Base-by-base conservation (phyloP, 1,140 invertebrate species). In the Protaetia brevitarsis region DNA sequence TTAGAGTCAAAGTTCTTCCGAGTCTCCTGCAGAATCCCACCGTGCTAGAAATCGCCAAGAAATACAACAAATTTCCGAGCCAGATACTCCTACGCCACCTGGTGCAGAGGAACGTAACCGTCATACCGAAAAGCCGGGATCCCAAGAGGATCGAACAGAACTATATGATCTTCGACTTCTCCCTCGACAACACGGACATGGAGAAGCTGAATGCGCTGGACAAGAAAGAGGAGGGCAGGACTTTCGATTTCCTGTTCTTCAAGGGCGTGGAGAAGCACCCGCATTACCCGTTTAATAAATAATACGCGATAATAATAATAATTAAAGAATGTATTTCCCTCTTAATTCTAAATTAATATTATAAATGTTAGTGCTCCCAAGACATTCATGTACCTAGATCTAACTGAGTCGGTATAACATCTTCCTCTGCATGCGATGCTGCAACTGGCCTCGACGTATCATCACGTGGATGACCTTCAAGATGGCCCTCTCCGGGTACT, bases 351-450 rank as follows among this genome's bases (percentile, higher is more conserved):
- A 37, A 3, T 13, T 16, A 37, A 8, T 13, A 37, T 37, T 13
- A 37, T 3, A 11, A 37, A 37, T 13, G 16, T 37, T 37, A 11
- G 34, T 37, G 16, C 34, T 37, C 3, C 3, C 16, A 11, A 37
- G 16, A 37, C n/a, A 11, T 37, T 13, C 34, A 2, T 11, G 16
- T 37, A 10, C 16, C 10, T 16, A 56, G 1, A 28, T 23, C 84
- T 77, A 90, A 63, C 83, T 94, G 8, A 99, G 82, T 75, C 97
- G 85, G 78, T 95, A 98, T 1, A 99, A 83, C 91, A 99, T 95
- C 85, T 97, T 99, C 61, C 96, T 86, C 79, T 99, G 97, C 83
- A 96, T 89, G 57, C 96, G 84, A 81, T 98, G 93, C 72, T 98
- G 95, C 34, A 99, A 80, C 78, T 99, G 96, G 4, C 96, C 97